phyloP scores from a whole-genome alignment of 2,888 invertebrate species.

The Drosophila emarginata region DNA sequence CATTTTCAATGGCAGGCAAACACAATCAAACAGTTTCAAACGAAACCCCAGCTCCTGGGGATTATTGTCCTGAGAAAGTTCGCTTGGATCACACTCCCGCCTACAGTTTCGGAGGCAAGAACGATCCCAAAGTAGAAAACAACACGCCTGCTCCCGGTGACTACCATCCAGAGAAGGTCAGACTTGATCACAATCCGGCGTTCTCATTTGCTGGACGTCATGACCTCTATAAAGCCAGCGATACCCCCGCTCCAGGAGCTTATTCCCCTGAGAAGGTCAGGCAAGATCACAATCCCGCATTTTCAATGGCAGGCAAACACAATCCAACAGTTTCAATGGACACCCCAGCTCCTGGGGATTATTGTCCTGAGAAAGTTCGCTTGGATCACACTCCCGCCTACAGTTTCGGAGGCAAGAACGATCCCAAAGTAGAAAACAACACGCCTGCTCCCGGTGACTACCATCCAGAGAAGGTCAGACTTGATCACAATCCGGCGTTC shows the following conservation, averaged over 20 bases:
- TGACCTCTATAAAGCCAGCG: slow-evolving; percentile 80
- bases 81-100: slow-evolving; percentile 82
- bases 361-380: slow-evolving; percentile 83
- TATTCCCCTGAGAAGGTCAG: slow-evolving; percentile 85
- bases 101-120: slow-evolving; percentile 82
- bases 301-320: slow-evolving; percentile 82
- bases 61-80: slow-evolving; percentile 83
- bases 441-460: slow-evolving; percentile 85
- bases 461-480: slow-evolving; percentile 84
- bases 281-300: slow-evolving; percentile 81
- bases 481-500: slow-evolving; percentile 85
- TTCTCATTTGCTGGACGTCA: slow-evolving; percentile 82
- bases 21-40: slow-evolving; percentile 78
- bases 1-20: slow-evolving; percentile 83
- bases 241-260: slow-evolving; percentile 86
- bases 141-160: slow-evolving; percentile 83
- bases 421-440: slow-evolving; percentile 71
- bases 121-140: slow-evolving; percentile 74
- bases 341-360: slow-evolving; percentile 84
- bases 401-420: slow-evolving; percentile 46
- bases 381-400: slow-evolving; percentile 66
- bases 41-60: slow-evolving; percentile 82
- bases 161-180: slow-evolving; percentile 84
- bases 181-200: slow-evolving; percentile 81
- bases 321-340: slow-evolving; percentile 80